A percentile compares a stretch with the other conserved stretches of the same genome.
Evolutionary conservation across 2,888 invertebrate genomes (phyloP).

Genomic region (Schizaphis graminum): DNA sequence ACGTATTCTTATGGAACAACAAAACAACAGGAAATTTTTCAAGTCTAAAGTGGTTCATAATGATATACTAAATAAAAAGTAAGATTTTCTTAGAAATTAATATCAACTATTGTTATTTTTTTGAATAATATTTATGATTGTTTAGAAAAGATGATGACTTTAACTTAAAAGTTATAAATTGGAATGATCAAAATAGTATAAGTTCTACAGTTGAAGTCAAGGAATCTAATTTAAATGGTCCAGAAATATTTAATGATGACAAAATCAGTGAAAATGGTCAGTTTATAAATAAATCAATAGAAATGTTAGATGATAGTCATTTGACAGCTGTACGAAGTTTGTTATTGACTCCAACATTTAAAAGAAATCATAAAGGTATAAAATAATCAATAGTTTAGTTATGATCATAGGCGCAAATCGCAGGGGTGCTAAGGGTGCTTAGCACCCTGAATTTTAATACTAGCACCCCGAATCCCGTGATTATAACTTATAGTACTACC

Average conservation of each 20-base stretch:
- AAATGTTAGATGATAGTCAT: slow-evolving; percentile 26
- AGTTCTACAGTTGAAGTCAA: not conserved
- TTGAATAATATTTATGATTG: not conserved
- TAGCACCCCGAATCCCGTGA: too few relatives aligned
- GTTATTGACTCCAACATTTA: not conserved
- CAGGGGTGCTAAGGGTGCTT: too few relatives aligned
- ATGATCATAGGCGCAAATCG: too few relatives aligned
- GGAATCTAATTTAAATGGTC: not conserved
- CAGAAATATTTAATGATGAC: slow-evolving; percentile 42
- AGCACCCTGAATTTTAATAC: too few relatives aligned
- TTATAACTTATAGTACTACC: too few relatives aligned
- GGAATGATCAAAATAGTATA: slow-evolving; percentile 40
- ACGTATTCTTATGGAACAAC: slow-evolving; percentile 33
- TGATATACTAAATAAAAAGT: slow-evolving; percentile 25
- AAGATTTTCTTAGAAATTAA: not conserved
- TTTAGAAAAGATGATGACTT: slow-evolving; percentile 50
- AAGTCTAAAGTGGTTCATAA: slow-evolving; percentile 41
- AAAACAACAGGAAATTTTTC: slow-evolving; percentile 54
- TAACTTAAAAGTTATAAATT: slow-evolving; percentile 59
- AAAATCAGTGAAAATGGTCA: slow-evolving; percentile 31
- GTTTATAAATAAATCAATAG: slow-evolving; percentile 36
- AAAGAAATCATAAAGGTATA: slow-evolving; percentile 12
- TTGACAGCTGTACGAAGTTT: not conserved
- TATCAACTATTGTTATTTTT: not conserved
- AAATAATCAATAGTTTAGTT: not conserved